A percentile compares a stretch with the other conserved stretches of the same genome.
phyloP scores from a whole-genome alignment of 1,140 invertebrate genomes.

The Leptopilina clavipes region DNA sequence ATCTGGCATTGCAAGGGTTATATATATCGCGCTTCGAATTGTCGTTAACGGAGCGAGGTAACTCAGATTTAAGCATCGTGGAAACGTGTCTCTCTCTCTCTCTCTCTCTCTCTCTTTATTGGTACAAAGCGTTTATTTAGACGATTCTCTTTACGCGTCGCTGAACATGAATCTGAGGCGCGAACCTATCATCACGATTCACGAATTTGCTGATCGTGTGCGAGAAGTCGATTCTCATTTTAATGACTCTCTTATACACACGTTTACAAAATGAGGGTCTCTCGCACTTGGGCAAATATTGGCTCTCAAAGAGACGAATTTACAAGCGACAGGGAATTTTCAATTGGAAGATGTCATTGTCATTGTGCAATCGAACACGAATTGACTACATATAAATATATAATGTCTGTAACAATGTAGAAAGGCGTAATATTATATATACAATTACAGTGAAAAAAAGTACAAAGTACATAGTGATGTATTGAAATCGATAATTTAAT shows the following conservation, averaged over 20 bases:
- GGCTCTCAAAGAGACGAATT: no score
- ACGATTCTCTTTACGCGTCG: constrained; percentile 58
- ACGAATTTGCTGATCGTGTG: constrained; percentile 37
- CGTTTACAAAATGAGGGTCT: no score
- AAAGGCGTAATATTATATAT: no score
- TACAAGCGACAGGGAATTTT: no score
- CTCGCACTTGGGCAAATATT: no score
- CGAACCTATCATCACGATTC: constrained; percentile 52
- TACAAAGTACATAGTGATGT: no score
- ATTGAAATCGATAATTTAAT: no score
- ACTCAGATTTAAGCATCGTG: constrained; percentile 58
- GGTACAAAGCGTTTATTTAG: constrained; percentile 56
- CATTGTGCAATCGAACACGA: no score
- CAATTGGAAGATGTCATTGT: no score
- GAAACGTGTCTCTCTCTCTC: constrained; percentile 48
- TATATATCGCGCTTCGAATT: constrained; percentile 33
- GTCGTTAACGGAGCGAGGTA: constrained; percentile 43
- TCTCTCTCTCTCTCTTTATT: constrained; percentile 4
- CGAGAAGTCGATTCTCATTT: background rate
- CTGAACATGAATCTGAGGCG: constrained; percentile 56
- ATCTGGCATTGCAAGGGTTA: constrained; percentile 68
- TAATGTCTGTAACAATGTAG: no score
- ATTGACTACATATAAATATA: no score
- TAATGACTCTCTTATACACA: background rate
- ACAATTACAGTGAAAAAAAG: no score